Conservation (phyloP, 2,113 vertebrate species). For the Pangasianodon hypophthalmus region DNA sequence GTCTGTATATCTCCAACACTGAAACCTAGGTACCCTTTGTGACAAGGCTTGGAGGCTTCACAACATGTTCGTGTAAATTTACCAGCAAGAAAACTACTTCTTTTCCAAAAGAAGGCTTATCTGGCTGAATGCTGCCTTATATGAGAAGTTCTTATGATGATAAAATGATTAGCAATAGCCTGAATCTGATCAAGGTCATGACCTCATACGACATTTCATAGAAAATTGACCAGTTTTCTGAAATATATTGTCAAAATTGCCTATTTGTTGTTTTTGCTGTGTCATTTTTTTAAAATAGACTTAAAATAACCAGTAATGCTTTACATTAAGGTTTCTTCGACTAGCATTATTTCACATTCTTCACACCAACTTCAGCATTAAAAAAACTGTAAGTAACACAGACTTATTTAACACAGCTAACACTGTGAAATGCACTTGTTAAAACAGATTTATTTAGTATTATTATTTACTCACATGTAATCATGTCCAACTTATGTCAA, state of each 20-base stretch:
- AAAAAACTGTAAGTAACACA: neutral
- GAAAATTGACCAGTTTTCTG: neutral
- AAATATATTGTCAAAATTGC: neutral
- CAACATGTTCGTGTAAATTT: neutral
- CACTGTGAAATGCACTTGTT: too few species aligned
- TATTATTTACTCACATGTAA: too few species aligned
- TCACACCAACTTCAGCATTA: neutral
- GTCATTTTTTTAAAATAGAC: neutral
- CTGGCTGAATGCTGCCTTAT: neutral
- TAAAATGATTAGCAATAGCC: neutral
- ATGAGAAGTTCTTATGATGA: neutral
- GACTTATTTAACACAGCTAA: too few species aligned
- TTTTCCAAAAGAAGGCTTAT: neutral
- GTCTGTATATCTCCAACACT: neutral
- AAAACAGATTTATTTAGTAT: too few species aligned
- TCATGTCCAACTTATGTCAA: neutral
- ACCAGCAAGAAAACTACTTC: neutral
- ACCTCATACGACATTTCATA: neutral
- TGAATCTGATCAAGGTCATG: neutral
- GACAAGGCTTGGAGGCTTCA: neutral
- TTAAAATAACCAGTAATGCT: neutral
- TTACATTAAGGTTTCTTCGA: neutral
- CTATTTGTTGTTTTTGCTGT: neutral
- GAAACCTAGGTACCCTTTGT: neutral
- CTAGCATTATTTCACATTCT: neutral